phyloP scores from a whole-genome alignment of 2,797 vertebrate species.

The Uromys caudimaculatus region DNA sequence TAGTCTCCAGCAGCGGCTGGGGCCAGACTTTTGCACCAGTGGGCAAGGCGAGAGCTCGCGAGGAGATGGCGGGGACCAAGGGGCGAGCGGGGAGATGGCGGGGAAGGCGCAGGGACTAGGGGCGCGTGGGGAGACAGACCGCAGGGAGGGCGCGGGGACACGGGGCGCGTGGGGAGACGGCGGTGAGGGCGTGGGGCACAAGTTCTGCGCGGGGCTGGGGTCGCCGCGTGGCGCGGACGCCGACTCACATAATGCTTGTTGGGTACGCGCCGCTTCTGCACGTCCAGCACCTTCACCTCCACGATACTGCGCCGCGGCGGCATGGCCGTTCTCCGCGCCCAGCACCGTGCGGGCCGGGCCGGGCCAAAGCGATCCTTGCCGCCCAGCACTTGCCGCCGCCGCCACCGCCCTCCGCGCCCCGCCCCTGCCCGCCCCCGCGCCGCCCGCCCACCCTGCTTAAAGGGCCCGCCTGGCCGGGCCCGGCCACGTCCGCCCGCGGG shows the following conservation, averaged over 20 bases:
- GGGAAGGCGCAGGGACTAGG: too few species aligned
- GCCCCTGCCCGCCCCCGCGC: slow-evolving; percentile 38
- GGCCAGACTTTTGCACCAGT: background rate
- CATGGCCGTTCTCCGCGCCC: slow-evolving; percentile 84
- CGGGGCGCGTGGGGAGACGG: background rate
- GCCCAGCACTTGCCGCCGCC: slow-evolving; percentile 66
- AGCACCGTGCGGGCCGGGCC: slow-evolving; percentile 22
- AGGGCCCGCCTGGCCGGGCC: slow-evolving; percentile 47
- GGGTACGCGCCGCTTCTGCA: slow-evolving; percentile 90
- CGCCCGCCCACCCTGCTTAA: slow-evolving; percentile 58
- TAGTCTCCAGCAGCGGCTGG: background rate
- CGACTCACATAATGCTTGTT: slow-evolving; percentile 92
- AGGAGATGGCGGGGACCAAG: background rate
- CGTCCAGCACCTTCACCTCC: slow-evolving; percentile 91
- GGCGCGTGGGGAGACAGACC: background rate
- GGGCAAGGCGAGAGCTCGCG: background rate
- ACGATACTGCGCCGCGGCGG: slow-evolving; percentile 89
- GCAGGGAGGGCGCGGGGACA: background rate
- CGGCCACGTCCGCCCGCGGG: background rate
- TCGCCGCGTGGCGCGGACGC: slow-evolving; percentile 60
- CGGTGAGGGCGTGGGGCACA: background rate
- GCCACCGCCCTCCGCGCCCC: slow-evolving; percentile 60
- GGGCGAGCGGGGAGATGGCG: background rate
- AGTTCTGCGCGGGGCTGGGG: slow-evolving; percentile 40
- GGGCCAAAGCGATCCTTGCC: slow-evolving; percentile 37